These are phyloP conservation scores for Ibidorhyncha struthersii DNA, from an alignment of 2,113 vertebrate genomes.

Conservation along the genomic window DNA sequence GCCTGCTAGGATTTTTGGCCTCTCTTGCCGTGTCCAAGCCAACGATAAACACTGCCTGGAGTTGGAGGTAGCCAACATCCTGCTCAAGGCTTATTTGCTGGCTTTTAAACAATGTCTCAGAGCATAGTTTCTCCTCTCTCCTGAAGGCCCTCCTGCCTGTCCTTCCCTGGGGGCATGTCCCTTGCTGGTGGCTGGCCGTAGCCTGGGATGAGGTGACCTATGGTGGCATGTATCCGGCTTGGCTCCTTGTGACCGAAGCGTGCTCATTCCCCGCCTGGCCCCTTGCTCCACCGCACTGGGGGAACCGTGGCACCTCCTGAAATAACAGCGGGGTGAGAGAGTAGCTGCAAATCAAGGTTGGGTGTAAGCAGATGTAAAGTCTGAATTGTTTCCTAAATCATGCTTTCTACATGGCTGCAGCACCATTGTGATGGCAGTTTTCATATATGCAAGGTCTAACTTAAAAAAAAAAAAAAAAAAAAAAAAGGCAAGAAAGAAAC, in stretches of 20 bases:
- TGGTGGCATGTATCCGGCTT: neutral
- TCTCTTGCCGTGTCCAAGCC: neutral
- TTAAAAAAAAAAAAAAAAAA: neutral
- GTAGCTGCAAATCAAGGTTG: neutral
- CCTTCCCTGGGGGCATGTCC: neutral
- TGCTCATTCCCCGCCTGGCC: neutral
- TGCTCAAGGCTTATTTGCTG: neutral
- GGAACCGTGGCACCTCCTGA: neutral
- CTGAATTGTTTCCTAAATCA: neutral
- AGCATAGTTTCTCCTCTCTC: neutral
- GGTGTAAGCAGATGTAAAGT: neutral
- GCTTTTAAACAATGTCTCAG: neutral
- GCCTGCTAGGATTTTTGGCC: neutral
- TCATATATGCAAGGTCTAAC: neutral
- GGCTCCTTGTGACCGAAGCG: fast-evolving
- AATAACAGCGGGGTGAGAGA: neutral
- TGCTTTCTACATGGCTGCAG: neutral
- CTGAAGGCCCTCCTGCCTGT: neutral
- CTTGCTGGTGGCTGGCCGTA: neutral
- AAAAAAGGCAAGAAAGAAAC: neutral
- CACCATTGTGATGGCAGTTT: neutral
- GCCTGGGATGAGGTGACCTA: neutral
- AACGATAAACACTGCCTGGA: neutral
- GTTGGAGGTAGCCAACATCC: neutral
- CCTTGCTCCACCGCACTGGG: fast-evolving